A percentile compares a stretch with the other conserved stretches of the same genome.
These are phyloP conservation scores for Epinephelus coioides DNA, from an alignment of 2,797 vertebrate genomes.

Conservation along the genomic window DNA sequence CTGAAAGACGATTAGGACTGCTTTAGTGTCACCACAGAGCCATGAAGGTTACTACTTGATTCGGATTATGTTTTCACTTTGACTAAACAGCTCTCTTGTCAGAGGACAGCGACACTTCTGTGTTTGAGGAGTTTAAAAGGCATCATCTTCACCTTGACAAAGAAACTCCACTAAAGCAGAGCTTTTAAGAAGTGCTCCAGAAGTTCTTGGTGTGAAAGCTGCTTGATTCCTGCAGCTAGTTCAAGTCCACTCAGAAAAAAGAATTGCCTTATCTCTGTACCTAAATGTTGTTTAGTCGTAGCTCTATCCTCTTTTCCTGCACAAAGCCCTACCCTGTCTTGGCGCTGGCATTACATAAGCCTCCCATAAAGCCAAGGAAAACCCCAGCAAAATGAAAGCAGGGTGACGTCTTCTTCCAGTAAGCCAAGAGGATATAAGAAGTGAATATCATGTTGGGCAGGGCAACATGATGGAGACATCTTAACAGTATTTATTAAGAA, in stretches of 20 bases:
- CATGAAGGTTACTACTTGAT: background rate
- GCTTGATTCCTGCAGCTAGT: slow-evolving; percentile 5
- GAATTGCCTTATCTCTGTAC: slow-evolving; percentile 14
- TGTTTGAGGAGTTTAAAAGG: background rate
- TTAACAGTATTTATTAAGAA: slow-evolving; percentile 13
- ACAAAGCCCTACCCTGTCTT: slow-evolving; percentile 22
- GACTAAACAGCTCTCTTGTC: background rate
- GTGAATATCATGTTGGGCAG: slow-evolving; percentile 16
- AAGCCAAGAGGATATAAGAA: slow-evolving; percentile 30
- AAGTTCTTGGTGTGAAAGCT: slow-evolving; percentile 32
- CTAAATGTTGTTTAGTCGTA: background rate
- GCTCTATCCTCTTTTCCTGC: slow-evolving; percentile 26
- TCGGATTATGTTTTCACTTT: slow-evolving; percentile 23
- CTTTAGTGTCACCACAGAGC: background rate
- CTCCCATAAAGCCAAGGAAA: slow-evolving; percentile 37
- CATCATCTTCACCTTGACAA: slow-evolving; percentile 16
- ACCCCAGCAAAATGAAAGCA: slow-evolving; percentile 38
- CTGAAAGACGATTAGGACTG: background rate
- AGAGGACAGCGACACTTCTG: background rate
- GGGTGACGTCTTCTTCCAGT: slow-evolving; percentile 53
- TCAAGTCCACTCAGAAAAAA: background rate
- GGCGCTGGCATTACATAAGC: slow-evolving; percentile 24
- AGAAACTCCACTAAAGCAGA: slow-evolving; percentile 8
- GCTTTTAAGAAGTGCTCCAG: slow-evolving; percentile 5
- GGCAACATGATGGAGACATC: slow-evolving; percentile 2